Evolutionary conservation across 2,797 vertebrate species (phyloP).

Genomic region (Manis crassicaudata): DNA sequence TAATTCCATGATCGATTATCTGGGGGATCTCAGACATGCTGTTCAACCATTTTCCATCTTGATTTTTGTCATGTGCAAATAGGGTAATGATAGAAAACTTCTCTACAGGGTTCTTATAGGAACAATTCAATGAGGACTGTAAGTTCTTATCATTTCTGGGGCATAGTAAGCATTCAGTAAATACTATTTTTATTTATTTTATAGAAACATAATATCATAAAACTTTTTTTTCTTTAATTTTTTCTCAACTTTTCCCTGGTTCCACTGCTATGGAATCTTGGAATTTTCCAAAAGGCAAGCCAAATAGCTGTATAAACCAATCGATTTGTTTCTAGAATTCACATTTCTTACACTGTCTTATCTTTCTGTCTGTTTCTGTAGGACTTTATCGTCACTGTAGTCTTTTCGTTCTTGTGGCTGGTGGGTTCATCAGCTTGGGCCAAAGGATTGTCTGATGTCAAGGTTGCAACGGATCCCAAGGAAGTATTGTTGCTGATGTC

Average conservation of each 20-base stretch:
- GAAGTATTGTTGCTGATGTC: slow-evolving; percentile 94
- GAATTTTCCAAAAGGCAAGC: slow-evolving; percentile 12
- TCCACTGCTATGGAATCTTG: not conserved
- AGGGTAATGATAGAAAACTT: not conserved
- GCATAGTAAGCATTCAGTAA: not conserved
- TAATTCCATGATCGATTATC: not conserved
- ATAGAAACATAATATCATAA: not conserved
- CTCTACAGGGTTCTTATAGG: not conserved
- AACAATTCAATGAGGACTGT: not conserved
- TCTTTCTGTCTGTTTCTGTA: slow-evolving; percentile 81
- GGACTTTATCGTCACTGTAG: slow-evolving; percentile 98
- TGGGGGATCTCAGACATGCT: not conserved
- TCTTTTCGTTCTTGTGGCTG: slow-evolving; percentile 99
- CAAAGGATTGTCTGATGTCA: slow-evolving; percentile 97
- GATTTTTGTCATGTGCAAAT: not conserved
- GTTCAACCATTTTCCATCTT: not conserved
- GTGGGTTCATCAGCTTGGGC: slow-evolving; percentile 98
- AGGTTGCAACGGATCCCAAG: slow-evolving; percentile 94
- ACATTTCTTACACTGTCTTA: not conserved
- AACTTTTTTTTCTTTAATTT: not conserved
- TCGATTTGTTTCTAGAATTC: not conserved
- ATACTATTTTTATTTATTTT: not conserved
- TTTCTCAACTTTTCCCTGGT: not conserved
- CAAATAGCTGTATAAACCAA: not conserved
- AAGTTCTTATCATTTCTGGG: not conserved